phyloP scores from a whole-genome alignment of 2,113 vertebrate species.

The Bubo bubo region DNA sequence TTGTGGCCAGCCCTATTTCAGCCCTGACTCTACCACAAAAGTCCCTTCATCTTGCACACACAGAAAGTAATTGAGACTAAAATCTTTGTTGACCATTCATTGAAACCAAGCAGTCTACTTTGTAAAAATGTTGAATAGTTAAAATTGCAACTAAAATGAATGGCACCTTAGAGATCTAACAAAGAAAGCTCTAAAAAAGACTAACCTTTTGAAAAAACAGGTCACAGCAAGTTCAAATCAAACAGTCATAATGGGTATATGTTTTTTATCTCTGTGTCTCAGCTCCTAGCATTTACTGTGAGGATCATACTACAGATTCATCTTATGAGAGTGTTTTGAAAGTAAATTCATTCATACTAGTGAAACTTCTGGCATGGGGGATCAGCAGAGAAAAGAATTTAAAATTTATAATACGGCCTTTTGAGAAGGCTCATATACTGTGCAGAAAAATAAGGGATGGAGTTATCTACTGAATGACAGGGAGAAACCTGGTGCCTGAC shows the following conservation, averaged over 20 bases:
- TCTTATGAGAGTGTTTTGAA: constrained; percentile 3
- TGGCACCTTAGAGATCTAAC: neutral
- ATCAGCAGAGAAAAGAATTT: neutral
- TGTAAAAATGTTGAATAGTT: neutral
- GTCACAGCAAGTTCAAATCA: neutral
- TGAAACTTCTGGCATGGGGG: neutral
- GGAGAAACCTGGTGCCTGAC: neutral
- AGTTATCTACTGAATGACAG: neutral
- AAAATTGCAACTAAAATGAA: constrained; percentile 2
- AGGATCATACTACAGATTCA: neutral
- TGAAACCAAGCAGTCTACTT: neutral
- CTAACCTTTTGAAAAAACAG: neutral
- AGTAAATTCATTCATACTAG: neutral
- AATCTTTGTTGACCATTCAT: neutral
- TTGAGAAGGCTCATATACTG: neutral
- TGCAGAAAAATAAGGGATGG: neutral
- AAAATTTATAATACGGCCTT: neutral
- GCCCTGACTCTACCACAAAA: neutral
- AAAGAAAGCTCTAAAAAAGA: neutral
- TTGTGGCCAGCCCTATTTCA: neutral
- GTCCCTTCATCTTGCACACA: neutral
- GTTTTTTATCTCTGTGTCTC: neutral
- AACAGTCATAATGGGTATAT: neutral
- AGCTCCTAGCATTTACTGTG: neutral
- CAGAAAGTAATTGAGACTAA: neutral